Evolutionary conservation across 2,797 vertebrate genomes (phyloP).

Genomic region (Gila robusta): DNA sequence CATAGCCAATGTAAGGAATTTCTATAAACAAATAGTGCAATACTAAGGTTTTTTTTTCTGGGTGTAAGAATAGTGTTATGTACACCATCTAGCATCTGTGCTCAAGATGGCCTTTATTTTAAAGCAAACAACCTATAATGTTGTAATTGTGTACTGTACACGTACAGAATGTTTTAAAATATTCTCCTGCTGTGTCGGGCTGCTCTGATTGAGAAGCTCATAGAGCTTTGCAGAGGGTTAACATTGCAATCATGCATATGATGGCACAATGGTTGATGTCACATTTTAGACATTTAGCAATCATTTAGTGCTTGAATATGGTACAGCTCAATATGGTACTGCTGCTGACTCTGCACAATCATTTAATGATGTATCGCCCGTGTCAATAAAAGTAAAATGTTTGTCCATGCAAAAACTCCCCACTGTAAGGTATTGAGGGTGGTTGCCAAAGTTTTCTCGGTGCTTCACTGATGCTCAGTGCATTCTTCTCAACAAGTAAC

Average conservation of each 20-base stretch:
- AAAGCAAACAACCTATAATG: background rate
- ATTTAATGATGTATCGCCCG: constrained; percentile 13
- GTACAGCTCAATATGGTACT: constrained; percentile 6
- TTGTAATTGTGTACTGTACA: background rate
- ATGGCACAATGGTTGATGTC: constrained; percentile 7
- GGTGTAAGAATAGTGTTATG: background rate
- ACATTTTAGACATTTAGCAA: background rate
- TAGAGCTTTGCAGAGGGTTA: background rate
- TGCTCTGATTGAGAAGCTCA: background rate
- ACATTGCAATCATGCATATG: background rate
- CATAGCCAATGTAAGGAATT: background rate
- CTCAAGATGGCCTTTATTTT: background rate
- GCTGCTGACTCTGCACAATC: constrained; percentile 29
- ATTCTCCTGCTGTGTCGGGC: background rate
- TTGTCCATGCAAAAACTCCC: background rate
- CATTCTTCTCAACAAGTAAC: background rate
- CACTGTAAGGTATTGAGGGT: background rate
- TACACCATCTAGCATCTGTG: background rate
- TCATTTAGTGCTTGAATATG: constrained; percentile 23
- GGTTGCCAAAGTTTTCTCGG: constrained; percentile 6
- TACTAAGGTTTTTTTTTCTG: background rate
- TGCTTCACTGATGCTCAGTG: background rate
- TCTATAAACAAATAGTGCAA: background rate
- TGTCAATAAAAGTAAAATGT: constrained; percentile 18
- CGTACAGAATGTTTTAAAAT: background rate